Evolutionary conservation across 1,140 invertebrate genomes (phyloP).

Genomic region (Zaprionus ghesquierei): DNA sequence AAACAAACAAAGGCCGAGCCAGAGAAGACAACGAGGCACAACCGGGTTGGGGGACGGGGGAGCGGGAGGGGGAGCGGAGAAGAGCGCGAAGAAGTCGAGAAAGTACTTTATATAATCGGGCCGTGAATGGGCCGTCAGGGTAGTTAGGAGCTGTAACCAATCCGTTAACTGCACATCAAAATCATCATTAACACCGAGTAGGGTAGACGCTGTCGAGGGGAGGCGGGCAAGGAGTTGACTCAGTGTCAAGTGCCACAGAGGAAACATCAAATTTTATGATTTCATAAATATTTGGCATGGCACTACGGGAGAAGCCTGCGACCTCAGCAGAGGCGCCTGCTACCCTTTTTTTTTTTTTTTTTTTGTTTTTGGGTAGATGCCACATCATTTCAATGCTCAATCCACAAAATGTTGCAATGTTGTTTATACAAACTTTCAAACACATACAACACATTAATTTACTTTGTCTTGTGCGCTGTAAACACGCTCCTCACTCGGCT

Average conservation of each 20-base stretch:
- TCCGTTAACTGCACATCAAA: conserved; percentile 80
- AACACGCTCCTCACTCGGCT: conserved; percentile 43
- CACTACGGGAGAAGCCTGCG: too few species aligned
- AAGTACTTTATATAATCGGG: conserved; percentile 70
- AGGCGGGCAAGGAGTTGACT: conserved; percentile 31
- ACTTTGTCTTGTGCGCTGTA: conserved; percentile 69
- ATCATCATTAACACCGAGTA: conserved; percentile 74
- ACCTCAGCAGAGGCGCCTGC: background rate
- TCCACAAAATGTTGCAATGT: conserved; percentile 39
- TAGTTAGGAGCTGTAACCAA: conserved; percentile 55
- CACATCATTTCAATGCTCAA: conserved; percentile 20
- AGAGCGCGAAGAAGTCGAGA: conserved; percentile 11
- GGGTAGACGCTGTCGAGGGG: background rate
- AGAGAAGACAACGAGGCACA: conserved; percentile 3
- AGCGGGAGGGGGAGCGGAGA: background rate
- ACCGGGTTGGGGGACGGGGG: background rate
- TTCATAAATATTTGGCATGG: conserved; percentile 79
- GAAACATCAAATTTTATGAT: conserved; percentile 82
- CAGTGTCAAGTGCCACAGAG: conserved; percentile 69
- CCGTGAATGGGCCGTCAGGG: conserved; percentile 35
- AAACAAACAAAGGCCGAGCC: conserved; percentile 61
- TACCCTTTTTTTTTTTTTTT: too few species aligned
- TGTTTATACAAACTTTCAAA: conserved; percentile 73
- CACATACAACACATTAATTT: conserved; percentile 70
- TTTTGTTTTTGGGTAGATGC: too few species aligned